Evolutionary conservation across 2,797 vertebrate species (phyloP).

Genomic region (Typhlichthys subterraneus): DNA sequence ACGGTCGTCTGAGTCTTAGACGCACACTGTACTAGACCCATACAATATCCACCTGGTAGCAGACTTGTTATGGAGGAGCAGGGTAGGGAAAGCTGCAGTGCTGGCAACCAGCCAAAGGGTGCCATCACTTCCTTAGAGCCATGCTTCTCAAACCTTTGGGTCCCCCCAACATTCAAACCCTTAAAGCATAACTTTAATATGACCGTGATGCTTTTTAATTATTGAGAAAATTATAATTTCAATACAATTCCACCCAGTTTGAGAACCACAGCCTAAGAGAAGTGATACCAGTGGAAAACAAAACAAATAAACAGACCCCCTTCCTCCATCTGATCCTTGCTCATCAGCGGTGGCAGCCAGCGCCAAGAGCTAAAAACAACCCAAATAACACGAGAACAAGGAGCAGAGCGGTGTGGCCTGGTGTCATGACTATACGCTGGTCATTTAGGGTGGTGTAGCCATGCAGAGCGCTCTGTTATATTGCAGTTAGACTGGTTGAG

Average conservation of each 20-base stretch:
- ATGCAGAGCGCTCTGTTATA: constrained; percentile 56
- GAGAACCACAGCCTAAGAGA: constrained; percentile 58
- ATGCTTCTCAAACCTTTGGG: no score
- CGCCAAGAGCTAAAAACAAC: constrained; percentile 51
- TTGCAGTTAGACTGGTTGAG: constrained; percentile 51
- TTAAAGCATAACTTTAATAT: no score
- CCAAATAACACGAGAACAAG: constrained; percentile 22
- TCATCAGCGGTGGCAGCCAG: constrained; percentile 46
- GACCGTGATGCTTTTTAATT: no score
- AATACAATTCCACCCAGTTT: constrained; percentile 25
- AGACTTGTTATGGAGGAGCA: constrained; percentile 37
- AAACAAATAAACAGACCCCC: constrained; percentile 22
- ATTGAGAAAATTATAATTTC: no score
- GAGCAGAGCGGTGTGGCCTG: constrained; percentile 50
- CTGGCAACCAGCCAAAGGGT: constrained; percentile 21
- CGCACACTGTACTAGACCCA: constrained; percentile 55
- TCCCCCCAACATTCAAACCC: no score
- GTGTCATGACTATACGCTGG: constrained; percentile 24
- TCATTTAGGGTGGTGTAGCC: constrained; percentile 61
- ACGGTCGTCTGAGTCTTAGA: constrained; percentile 11
- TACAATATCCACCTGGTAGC: constrained; percentile 49
- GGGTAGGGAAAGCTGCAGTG: constrained; percentile 33
- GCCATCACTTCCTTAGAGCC: constrained; percentile 23
- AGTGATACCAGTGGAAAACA: constrained; percentile 47
- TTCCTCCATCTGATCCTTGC: constrained; percentile 29